Conservation (phyloP, 2,797 vertebrate species). For the Rhadinocentrus ornatus region DNA sequence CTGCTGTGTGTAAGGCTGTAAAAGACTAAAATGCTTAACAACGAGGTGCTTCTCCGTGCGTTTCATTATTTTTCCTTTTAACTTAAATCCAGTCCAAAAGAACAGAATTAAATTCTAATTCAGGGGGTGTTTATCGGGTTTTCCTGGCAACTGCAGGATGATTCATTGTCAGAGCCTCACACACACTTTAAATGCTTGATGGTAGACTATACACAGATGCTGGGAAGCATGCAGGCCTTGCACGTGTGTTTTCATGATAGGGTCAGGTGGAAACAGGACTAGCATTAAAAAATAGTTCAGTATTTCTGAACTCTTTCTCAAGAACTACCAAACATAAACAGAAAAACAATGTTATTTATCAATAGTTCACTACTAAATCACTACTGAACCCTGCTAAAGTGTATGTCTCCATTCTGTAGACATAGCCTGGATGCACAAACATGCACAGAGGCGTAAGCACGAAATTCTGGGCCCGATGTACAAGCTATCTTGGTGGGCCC, state of each 20-base stretch:
- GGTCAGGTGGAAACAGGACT: not conserved
- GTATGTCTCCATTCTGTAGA: too few relatives aligned
- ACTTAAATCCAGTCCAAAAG: slow-evolving; percentile 8
- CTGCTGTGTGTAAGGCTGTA: slow-evolving; percentile 40
- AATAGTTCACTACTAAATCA: too few relatives aligned
- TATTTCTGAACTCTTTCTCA: too few relatives aligned
- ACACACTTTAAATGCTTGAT: slow-evolving; percentile 30
- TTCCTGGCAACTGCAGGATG: slow-evolving; percentile 49
- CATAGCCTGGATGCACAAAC: too few relatives aligned
- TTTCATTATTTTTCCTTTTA: not conserved
- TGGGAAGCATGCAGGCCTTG: not conserved
- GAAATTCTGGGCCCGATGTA: too few relatives aligned
- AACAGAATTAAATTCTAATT: slow-evolving; percentile 13
- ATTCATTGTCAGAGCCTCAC: slow-evolving; percentile 15
- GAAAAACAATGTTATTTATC: too few relatives aligned
- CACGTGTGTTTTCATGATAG: slow-evolving; percentile 7
- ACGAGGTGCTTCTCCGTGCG: slow-evolving; percentile 8
- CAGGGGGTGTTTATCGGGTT: slow-evolving; percentile 40
- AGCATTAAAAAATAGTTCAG: not conserved
- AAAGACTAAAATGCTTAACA: slow-evolving; percentile 42
- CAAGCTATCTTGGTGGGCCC: too few relatives aligned
- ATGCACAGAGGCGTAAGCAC: too few relatives aligned
- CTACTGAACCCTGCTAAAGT: too few relatives aligned
- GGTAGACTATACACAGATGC: slow-evolving; percentile 61
- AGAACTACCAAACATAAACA: too few relatives aligned